Evolutionary conservation across 2,888 invertebrate species (phyloP).

Genomic region (Aleiodes testaceus): DNA sequence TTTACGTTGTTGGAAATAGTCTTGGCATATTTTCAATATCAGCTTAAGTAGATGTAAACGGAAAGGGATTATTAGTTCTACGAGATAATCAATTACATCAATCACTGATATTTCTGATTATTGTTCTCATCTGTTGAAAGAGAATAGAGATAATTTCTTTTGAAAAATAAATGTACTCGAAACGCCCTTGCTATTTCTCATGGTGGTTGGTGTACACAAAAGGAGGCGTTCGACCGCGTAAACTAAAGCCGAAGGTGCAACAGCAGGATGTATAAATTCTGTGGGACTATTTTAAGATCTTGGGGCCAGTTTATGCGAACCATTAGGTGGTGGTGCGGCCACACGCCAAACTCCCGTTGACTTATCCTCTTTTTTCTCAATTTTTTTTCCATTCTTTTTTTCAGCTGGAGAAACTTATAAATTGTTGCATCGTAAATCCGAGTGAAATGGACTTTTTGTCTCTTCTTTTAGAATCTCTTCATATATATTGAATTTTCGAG

Average conservation of each 20-base stretch:
- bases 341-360: conserved; percentile 49
- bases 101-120: neutral
- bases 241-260: conserved; percentile 59
- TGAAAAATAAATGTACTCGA: neutral
- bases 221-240: conserved; percentile 9
- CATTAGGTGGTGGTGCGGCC: conserved; percentile 61
- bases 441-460: neutral
- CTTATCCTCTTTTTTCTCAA: conserved; percentile 50
- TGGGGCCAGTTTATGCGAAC: conserved; percentile 68
- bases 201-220: too few species aligned
- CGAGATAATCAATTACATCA: neutral
- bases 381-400: conserved; percentile 48
- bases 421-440: neutral
- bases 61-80: too few species aligned
- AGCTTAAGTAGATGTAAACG: too few species aligned
- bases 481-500: neutral
- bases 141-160: neutral
- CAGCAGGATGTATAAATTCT: conserved; percentile 72
- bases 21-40: too few species aligned
- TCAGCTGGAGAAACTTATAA: conserved; percentile 19
- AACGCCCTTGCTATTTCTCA: too few species aligned
- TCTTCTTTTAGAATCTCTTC: neutral
- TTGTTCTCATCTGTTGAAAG: too few species aligned
- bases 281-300: conserved; percentile 69
- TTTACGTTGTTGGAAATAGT: neutral